Evolutionary conservation across 2,113 vertebrate genomes (phyloP).

Genomic region (Bos javanicus): DNA sequence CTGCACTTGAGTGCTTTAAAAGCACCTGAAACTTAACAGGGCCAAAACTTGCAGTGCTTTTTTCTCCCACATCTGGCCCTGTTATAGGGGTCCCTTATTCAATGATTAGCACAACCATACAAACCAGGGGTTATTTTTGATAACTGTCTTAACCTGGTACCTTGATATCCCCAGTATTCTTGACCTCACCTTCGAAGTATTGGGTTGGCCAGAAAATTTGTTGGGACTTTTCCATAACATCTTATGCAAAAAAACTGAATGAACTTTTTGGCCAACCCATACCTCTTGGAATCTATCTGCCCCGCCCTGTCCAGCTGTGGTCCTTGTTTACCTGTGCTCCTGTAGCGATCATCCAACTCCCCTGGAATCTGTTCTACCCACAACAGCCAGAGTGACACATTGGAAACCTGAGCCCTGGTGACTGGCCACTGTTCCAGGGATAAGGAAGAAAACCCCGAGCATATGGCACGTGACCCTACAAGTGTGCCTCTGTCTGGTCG

Average conservation of each 20-base stretch:
- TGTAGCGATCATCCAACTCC: background rate
- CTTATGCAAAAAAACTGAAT: background rate
- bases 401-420: background rate
- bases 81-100: background rate
- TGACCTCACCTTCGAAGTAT: background rate
- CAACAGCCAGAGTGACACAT: background rate
- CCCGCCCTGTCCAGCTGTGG: background rate
- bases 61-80: background rate
- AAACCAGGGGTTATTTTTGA: background rate
- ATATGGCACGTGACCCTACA: rapidly evolving
- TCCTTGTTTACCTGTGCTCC: background rate
- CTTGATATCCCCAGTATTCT: too few relatives aligned
- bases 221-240: background rate
- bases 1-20: background rate
- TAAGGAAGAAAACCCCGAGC: background rate
- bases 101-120: background rate
- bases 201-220: background rate
- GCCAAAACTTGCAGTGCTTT: background rate
- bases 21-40: background rate
- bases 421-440: background rate
- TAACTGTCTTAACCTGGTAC: too few relatives aligned
- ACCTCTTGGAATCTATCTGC: background rate
- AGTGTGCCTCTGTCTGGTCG: too few relatives aligned
- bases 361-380: background rate
- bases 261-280: background rate